Conservation (phyloP, 2,797 vertebrate species). For the Acanthurus tractus region DNA sequence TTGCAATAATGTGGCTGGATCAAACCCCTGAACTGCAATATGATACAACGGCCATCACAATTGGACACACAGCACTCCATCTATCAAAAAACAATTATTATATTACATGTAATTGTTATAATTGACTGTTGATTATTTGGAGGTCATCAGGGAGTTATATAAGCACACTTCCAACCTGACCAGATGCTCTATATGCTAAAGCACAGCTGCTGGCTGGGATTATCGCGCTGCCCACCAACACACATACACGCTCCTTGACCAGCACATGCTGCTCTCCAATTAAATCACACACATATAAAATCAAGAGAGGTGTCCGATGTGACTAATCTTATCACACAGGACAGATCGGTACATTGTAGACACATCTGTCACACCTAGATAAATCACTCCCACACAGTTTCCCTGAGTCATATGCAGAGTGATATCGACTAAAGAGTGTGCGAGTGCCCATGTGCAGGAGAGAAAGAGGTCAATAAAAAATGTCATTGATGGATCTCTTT, state of each 20-base stretch:
- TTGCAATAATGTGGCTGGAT: not conserved
- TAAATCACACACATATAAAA: constrained; percentile 59
- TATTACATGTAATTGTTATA: constrained; percentile 67
- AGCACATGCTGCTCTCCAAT: constrained; percentile 46
- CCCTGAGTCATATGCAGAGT: constrained; percentile 72
- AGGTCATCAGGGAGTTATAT: constrained; percentile 70
- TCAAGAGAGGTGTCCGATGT: constrained; percentile 69
- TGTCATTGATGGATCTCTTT: constrained; percentile 60
- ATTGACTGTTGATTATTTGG: constrained; percentile 69
- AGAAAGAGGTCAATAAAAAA: constrained; percentile 49
- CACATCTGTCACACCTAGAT: constrained; percentile 78
- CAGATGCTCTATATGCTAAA: constrained; percentile 77
- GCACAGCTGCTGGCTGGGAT: constrained; percentile 75
- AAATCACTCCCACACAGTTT: constrained; percentile 73
- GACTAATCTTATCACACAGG: constrained; percentile 73
- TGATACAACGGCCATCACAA: constrained; percentile 26
- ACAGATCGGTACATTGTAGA: constrained; percentile 56
- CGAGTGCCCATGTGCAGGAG: constrained; percentile 11
- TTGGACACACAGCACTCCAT: constrained; percentile 22
- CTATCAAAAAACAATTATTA: constrained; percentile 44
- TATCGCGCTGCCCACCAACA: constrained; percentile 55
- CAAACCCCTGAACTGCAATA: constrained; percentile 17
- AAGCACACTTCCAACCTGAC: constrained; percentile 59
- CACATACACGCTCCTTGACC: constrained; percentile 49
- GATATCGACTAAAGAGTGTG: constrained; percentile 43